These are phyloP conservation scores for Natator depressus DNA, from an alignment of 2,113 vertebrate genomes.

Conservation along the genomic window DNA sequence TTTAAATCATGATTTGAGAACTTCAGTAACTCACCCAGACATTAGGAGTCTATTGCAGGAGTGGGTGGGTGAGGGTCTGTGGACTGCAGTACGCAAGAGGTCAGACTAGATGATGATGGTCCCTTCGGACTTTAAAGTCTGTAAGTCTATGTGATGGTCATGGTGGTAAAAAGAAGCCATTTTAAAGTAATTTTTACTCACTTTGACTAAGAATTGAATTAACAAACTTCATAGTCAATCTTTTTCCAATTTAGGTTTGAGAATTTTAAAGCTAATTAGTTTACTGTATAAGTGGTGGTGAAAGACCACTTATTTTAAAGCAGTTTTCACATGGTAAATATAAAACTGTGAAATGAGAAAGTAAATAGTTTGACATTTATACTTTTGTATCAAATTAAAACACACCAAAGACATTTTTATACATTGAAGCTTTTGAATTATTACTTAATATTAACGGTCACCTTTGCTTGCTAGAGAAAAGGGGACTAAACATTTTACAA, in stretches of 20 bases:
- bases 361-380: neutral
- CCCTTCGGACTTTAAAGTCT: no score
- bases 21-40: neutral
- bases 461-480: conserved; percentile 20
- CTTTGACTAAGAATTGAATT: conserved; percentile 31
- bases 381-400: neutral
- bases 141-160: neutral
- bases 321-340: conserved; percentile 10
- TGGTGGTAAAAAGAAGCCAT: neutral
- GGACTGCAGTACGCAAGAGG: neutral
- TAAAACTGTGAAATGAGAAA: conserved; percentile 13
- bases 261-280: conserved; percentile 12
- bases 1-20: neutral
- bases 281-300: neutral
- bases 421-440: neutral
- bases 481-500: conserved; percentile 23
- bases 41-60: neutral
- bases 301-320: conserved; percentile 21
- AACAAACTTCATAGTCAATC: neutral
- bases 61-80: neutral
- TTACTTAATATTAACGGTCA: neutral
- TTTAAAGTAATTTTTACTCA: conserved; percentile 13
- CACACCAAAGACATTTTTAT: neutral
- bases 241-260: neutral
- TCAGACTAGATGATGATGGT: no score